Conservation (phyloP, 1,140 invertebrate species). For the Polypedilum vanderplanki region DNA sequence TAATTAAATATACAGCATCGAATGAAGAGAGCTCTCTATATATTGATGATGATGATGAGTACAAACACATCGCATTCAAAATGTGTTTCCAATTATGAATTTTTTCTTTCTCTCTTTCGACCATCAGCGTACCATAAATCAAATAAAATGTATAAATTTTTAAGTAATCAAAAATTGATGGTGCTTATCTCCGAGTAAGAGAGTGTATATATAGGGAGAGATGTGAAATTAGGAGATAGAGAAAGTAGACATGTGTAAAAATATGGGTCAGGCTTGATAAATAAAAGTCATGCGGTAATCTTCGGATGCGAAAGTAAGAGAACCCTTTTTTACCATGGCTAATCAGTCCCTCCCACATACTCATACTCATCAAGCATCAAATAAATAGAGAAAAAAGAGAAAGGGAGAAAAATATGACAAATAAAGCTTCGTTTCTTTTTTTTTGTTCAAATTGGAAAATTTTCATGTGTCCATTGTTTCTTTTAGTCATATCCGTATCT, state of each 20-base stretch:
- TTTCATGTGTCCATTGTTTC: not conserved
- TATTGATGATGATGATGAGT: not conserved
- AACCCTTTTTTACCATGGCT: conserved; percentile 10
- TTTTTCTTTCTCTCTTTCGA: not conserved
- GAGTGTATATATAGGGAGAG: too few relatives aligned
- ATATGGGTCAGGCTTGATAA: conserved; percentile 1
- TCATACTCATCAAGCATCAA: too few relatives aligned
- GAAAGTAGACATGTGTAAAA: not conserved
- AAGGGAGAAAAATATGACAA: too few relatives aligned
- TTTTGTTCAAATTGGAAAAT: not conserved
- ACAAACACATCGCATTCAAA: not conserved
- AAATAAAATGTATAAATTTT: conserved; percentile 8
- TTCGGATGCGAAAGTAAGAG: not conserved
- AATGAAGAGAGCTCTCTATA: not conserved
- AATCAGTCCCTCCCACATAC: not conserved
- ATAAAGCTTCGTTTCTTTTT: not conserved
- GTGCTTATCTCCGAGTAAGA: not conserved
- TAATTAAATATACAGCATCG: not conserved
- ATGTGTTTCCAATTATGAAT: conserved; percentile 28
- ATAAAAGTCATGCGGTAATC: conserved; percentile 20
- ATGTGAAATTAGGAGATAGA: not conserved
- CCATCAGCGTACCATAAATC: conserved; percentile 21
- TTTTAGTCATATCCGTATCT: not conserved
- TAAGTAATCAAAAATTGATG: conserved; percentile 23
- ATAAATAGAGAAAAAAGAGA: too few relatives aligned